Base-by-base conservation (phyloP, 2,113 vertebrate species). In the Oncorhynchus mykiss region DNA sequence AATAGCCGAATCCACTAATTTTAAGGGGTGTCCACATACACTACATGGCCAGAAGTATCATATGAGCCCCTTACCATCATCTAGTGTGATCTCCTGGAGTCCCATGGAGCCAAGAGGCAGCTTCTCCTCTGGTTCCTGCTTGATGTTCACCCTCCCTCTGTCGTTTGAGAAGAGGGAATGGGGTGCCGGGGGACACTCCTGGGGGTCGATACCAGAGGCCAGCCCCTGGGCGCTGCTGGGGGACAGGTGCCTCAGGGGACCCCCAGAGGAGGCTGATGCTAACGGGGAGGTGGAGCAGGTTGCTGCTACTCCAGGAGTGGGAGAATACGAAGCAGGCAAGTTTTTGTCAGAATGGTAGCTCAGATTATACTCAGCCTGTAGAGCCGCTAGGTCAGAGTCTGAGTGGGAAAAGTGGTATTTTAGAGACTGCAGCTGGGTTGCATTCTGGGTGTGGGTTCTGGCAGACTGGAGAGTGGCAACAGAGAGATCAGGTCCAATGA, bases 41-140 rank as follows among this genome's bases (percentile, higher is more conserved):
- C 27, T 27, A 27, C 27, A 27, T 27, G 27, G 27, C 27, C 3
- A 27, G 27, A 27, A 27, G 27, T 27, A 54, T 54, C 3, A 54
- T 18, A 54, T 54, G 77, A n/a, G 31, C 39, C n/a, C 86, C 96
- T 91, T 94, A 98, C 97, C 96, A 78, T 99, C 97, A 91, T 99
- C 97, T 89, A 98, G 93, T 0, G 97, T 98, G 91, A 99, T 97
- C 89, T 97, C 96, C 82, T 96, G 96, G 11, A 97, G 92, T 79
- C 95, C 96, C 84, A 95, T 87, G 6, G 95, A 91, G 71, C 91
- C 92, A 87, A 93, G 95, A 78, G 78, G 89, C n/a, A 92, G 82
- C 76, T 80, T 88, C 39, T 97, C 95, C 77, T 95, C 93, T 0
- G 94, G 94, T 87, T 98, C 96, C n/a, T 94, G 92, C 89, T 97